Base-by-base conservation (phyloP, 2,888 invertebrate species). In the Empis livida region DNA sequence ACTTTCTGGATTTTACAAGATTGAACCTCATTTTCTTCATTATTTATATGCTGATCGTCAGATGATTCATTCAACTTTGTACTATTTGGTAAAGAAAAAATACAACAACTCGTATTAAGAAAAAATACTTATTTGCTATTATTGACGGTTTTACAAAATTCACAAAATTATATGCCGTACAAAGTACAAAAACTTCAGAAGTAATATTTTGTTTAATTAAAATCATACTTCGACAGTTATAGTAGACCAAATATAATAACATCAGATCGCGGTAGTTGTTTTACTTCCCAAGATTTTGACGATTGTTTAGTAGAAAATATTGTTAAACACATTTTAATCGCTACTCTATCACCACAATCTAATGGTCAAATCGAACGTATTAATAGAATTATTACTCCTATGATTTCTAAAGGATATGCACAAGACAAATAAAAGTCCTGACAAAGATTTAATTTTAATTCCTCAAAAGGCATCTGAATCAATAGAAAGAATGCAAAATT, bases 81-180 rank as follows among this genome's bases (percentile, higher is more conserved):
- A n/a, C n/a, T n/a, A n/a, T n/a, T n/a, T n/a, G n/a, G n/a, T n/a
- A n/a, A n/a, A n/a, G n/a, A n/a, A n/a, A n/a, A n/a, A n/a, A n/a
- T n/a, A n/a, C 58, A 10, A 56, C 49, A 10, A 59, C 57, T 40
- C 55, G 47, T 15, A 49, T 45, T 0, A 55, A 55, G n/a, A 65
- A 66, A 46, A 51, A 52, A 11, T 52, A 68, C 37, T 46, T 67
- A n/a, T 49, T 70, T 6, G 57, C 58, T 2, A 49, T 61, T 5
- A 56, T 68, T 1, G 65, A 69, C 47, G 63, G 53, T 0, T 68
- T 65, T 40, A 65, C 62, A 1, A 66, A 67, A 47, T 65, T 58
- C 49, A 49, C 59, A 2, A 55, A 62, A 30, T 46, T 63, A 8
- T 61, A 57, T 49, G 50, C 64, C 1, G 59, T 62, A 8, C 54